Conservation (phyloP, 2,797 vertebrate genomes). For the Cygnus olor region DNA sequence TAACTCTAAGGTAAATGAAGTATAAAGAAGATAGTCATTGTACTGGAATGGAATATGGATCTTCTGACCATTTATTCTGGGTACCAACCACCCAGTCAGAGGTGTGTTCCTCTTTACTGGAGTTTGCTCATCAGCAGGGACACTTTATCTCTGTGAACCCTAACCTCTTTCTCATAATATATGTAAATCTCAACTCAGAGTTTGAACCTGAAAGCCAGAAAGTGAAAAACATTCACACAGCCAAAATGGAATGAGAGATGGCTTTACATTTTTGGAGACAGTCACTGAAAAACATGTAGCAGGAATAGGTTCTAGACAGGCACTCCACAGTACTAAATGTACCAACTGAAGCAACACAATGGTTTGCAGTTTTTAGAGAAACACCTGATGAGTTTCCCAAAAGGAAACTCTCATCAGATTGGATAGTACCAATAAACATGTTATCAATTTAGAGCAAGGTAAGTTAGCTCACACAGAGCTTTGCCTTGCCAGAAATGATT, state of each 20-base stretch:
- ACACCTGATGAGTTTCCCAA: slow-evolving; percentile 2
- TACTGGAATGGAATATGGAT: not conserved
- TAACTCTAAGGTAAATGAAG: not conserved
- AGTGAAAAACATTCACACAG: not conserved
- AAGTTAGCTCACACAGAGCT: not conserved
- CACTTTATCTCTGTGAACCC: not conserved
- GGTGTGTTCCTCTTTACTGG: not conserved
- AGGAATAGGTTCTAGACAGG: not conserved
- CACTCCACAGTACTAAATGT: slow-evolving; percentile 10
- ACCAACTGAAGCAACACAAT: slow-evolving; percentile 36
- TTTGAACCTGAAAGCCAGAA: not conserved
- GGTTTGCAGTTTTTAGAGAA: not conserved
- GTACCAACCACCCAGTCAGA: not conserved
- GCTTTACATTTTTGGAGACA: not conserved
- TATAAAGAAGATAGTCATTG: not conserved
- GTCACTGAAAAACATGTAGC: not conserved
- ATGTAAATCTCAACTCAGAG: not conserved
- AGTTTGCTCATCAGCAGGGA: not conserved
- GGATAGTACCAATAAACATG: not conserved
- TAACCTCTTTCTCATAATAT: not conserved
- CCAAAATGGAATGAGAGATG: not conserved
- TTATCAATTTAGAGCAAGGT: not conserved
- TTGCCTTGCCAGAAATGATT: not conserved
- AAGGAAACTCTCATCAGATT: not conserved
- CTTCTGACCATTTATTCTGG: not conserved